Evolutionary conservation across 2,888 invertebrate species (phyloP).

Genomic region (Beris morrisii): DNA sequence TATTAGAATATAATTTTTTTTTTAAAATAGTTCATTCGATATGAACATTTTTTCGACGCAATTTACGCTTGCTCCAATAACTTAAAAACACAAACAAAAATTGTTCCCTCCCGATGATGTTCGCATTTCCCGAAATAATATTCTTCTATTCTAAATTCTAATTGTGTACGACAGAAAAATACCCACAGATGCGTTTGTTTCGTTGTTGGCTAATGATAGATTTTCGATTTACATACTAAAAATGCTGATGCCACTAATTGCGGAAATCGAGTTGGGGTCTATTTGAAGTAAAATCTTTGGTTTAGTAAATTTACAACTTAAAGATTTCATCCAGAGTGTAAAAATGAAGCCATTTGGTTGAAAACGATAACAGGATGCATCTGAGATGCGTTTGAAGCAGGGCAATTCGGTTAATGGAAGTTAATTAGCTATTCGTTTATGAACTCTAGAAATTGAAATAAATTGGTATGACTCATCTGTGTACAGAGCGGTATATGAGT

Average conservation of each 20-base stretch:
- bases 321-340: neutral
- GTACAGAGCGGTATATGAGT: too few species aligned
- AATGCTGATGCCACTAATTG: constrained; percentile 22
- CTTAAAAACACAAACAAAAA: too few species aligned
- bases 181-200: neutral
- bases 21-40: too few species aligned
- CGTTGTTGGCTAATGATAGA: neutral
- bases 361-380: constrained; percentile 23
- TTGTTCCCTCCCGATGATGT: constrained; percentile 2
- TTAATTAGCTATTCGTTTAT: constrained; percentile 16
- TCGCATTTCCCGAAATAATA: constrained; percentile 29
- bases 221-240: neutral
- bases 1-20: too few species aligned
- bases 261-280: constrained; percentile 23
- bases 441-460: too few species aligned
- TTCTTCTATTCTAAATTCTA: constrained; percentile 14
- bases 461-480: too few species aligned
- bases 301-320: constrained; percentile 15
- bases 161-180: neutral
- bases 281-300: constrained; percentile 30
- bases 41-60: too few species aligned
- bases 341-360: constrained; percentile 12
- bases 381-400: constrained; percentile 14
- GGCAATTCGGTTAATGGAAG: constrained; percentile 20
- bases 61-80: too few species aligned